These are phyloP conservation scores for Rhinopomastus cyanomelas DNA, from an alignment of 2,113 vertebrate genomes.

Conservation along the genomic window DNA sequence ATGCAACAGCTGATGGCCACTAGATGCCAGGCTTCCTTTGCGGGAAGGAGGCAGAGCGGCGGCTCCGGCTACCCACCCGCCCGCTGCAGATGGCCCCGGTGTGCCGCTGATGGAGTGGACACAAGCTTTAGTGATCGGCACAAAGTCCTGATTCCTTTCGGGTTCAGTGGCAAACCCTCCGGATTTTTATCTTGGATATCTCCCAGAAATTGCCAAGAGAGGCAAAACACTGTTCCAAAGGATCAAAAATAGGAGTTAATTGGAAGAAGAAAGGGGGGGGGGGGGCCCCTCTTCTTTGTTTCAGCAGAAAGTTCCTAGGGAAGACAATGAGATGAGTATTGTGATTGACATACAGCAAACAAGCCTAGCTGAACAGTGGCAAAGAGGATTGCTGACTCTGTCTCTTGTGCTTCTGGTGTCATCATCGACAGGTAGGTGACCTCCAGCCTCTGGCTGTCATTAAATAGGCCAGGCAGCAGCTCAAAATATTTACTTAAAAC, in stretches of 20 bases:
- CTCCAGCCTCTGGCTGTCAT: not conserved
- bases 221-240: not conserved
- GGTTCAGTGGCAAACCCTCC: not conserved
- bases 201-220: not conserved
- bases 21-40: slow-evolving; percentile 85
- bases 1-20: slow-evolving; percentile 73
- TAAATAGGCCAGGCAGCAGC: not conserved
- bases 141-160: not conserved
- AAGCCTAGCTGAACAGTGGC: not conserved
- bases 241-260: not conserved
- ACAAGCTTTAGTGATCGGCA: not conserved
- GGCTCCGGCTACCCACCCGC: not conserved
- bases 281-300: accelerated
- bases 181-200: not conserved
- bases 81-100: not conserved
- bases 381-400: not conserved
- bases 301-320: not conserved
- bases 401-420: not conserved
- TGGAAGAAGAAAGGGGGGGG: not conserved
- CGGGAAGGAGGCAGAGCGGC: slow-evolving; percentile 19
- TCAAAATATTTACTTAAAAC: slow-evolving; percentile 49
- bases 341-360: not conserved
- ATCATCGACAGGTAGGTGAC: slow-evolving; percentile 42
- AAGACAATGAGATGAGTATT: not conserved
- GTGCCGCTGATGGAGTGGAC: not conserved